phyloP scores from a whole-genome alignment of 2,888 invertebrate species.

The Amblyteles armatorius region DNA sequence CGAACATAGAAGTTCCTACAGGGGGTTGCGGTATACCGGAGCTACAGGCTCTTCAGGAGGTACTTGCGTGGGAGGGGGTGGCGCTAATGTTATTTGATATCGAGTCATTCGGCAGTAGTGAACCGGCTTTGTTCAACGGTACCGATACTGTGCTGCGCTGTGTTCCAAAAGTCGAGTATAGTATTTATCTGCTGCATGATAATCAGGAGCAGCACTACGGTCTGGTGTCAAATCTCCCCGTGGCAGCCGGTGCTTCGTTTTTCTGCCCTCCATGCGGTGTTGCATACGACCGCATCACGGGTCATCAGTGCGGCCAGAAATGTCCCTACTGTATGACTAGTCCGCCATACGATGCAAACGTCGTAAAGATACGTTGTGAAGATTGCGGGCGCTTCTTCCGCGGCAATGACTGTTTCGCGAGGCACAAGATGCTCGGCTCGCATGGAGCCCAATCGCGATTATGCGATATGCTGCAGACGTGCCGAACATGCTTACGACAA shows the following conservation, averaged over 20 bases:
- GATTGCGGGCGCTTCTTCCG: constrained; percentile 4
- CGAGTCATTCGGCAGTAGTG: no score
- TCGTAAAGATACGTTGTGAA: background rate
- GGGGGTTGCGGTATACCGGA: no score
- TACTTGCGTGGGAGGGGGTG: no score
- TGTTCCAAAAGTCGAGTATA: no score
- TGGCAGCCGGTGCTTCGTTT: background rate
- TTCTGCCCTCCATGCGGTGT: background rate
- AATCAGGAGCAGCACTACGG: background rate
- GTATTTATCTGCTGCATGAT: no score
- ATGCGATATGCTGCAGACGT: background rate
- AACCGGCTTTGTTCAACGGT: no score
- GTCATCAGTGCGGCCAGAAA: background rate
- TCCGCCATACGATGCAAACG: background rate
- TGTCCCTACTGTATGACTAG: background rate
- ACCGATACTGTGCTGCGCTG: no score
- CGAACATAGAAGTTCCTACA: no score
- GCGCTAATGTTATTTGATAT: no score
- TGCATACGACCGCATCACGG: background rate
- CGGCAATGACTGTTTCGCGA: background rate
- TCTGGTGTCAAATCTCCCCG: background rate
- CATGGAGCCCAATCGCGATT: background rate
- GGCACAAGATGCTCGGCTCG: background rate
- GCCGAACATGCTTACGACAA: no score
- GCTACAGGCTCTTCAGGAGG: no score